Evolutionary conservation across 23 tunicate genomes (phyloP).

Genomic region (Trididemnum nubilum): DNA sequence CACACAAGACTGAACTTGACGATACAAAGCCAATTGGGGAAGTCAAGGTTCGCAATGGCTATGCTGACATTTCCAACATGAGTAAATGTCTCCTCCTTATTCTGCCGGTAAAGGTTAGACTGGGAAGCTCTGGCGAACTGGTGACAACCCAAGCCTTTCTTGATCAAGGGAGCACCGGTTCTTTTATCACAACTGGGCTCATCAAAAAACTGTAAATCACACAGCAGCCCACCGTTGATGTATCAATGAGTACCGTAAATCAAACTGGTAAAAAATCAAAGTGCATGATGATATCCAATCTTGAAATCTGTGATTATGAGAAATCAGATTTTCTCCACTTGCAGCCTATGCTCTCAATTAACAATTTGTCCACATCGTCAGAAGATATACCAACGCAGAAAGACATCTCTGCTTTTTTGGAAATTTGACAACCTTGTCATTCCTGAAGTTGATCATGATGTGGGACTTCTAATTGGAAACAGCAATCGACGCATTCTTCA

Average conservation of each 20-base stretch:
- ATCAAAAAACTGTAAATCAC: conserved; percentile 24
- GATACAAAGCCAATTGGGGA: not conserved
- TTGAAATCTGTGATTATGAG: not conserved
- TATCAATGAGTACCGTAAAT: not conserved
- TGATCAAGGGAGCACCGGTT: conserved; percentile 42
- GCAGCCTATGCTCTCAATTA: conserved; percentile 9
- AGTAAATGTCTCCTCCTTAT: conserved; percentile 16
- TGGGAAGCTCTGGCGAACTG: not conserved
- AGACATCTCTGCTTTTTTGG: not conserved
- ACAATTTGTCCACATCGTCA: not conserved
- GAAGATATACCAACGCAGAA: conserved; percentile 6
- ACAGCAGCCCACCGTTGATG: not conserved
- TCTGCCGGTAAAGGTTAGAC: conserved; percentile 28
- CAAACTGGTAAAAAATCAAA: not conserved
- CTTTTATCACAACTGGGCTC: conserved; percentile 20
- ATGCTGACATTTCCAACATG: not conserved
- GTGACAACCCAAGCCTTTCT: conserved; percentile 44
- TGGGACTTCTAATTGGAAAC: conserved; percentile 26
- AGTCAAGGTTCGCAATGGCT: conserved; percentile 18
- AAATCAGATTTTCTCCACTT: conserved; percentile 1
- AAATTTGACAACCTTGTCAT: not conserved
- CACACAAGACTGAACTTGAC: conserved; percentile 47
- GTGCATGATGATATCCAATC: not conserved
- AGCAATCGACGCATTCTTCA: conserved; percentile 22
- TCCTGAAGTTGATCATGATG: conserved; percentile 5